Evolutionary conservation across 1,140 invertebrate genomes (phyloP), one percentile per base, ranked within the genome.

Genomic region (Mercenaria mercenaria): DNA sequence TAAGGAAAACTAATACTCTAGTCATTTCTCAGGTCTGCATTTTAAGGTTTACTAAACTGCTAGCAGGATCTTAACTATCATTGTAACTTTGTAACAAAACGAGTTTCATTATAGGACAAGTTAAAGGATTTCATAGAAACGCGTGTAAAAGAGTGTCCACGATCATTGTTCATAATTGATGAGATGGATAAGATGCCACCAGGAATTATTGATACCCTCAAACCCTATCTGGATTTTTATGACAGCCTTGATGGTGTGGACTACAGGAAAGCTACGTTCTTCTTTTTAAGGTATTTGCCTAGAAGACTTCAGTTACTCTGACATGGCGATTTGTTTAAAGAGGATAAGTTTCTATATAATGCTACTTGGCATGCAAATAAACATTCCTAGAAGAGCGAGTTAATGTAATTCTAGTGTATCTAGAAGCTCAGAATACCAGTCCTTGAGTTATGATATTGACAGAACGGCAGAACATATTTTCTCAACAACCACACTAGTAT

Each of bases 171-270:
- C 95, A 98, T 99, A 90, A 99, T 99, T 96, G 99, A 99, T 96
- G 99, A 99, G 97, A 97, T 99, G 11, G 98, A 99, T 95, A 99
- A 99, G 96, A 98, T 99, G 97, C 98, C 98, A 13, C 94, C 97
- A 29, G 97, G 97, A 23, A 94, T 99, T 18, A 96, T 99, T 26
- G 98, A 99, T 95, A 97, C 97, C 20, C 96, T 99, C 29, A 98
- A 98, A 94, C 98, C 98, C 20, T 98, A 99, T 95, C 94, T 99
- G n/a, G 99, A 99, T 96, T 98, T 98, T 94, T 97, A 98, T 95
- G 96, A 97, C 74, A 88, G 95, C 0, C 95, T 98, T 8, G 93
- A 95, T 88, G 96, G 96, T 18, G 93, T 97, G 13, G 96, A 97
- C 91, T 97, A 96, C 89, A 95, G 97, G 83, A 97, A 97, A 93